These are phyloP conservation scores for Mycteria americana DNA, from an alignment of 2,797 vertebrate species.

Conservation along the genomic window DNA sequence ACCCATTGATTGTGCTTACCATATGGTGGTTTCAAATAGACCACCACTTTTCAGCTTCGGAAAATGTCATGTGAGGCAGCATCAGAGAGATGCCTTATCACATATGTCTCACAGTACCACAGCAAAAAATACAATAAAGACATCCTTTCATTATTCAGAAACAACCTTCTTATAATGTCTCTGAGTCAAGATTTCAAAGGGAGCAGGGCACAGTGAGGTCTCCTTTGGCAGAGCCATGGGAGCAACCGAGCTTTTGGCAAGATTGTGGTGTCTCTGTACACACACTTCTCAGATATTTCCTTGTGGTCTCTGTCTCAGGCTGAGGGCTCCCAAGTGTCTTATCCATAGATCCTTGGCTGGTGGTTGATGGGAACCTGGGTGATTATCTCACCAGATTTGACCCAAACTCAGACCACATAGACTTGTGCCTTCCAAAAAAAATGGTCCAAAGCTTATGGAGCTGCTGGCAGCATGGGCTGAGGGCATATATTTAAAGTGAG, in stretches of 20 bases:
- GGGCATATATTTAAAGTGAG: neutral
- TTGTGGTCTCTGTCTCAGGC: neutral
- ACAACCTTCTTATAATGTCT: accelerated
- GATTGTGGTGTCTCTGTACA: too few species aligned
- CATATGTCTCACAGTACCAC: neutral
- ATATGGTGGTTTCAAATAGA: neutral
- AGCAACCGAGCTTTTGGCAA: too few species aligned
- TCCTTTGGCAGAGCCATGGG: neutral
- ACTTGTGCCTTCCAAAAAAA: neutral
- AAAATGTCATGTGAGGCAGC: neutral
- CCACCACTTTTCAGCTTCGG: neutral
- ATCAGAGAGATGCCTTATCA: neutral
- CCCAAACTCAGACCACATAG: neutral
- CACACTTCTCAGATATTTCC: too few species aligned
- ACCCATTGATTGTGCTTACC: neutral
- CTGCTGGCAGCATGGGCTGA: neutral
- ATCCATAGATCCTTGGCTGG: neutral
- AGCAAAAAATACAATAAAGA: neutral
- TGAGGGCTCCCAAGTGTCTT: neutral
- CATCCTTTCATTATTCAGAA: neutral
- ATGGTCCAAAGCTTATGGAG: neutral
- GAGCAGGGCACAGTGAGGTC: neutral
- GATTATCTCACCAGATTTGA: neutral
- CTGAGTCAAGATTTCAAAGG: neutral
- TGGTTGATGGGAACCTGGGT: too few species aligned